Conservation (phyloP, 2,888 invertebrate species). For the Parnassius smintheus region DNA sequence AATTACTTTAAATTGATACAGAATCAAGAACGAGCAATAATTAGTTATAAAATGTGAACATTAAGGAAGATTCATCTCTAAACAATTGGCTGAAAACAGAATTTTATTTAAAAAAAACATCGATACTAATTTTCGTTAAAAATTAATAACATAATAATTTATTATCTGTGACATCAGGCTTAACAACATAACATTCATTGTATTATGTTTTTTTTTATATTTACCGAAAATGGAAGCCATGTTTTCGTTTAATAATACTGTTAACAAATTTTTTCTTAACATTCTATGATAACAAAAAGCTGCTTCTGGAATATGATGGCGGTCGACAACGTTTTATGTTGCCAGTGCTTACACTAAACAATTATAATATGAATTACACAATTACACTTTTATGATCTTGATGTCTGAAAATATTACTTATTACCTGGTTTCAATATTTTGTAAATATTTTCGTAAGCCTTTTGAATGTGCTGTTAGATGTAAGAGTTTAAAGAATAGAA, state of each 20-base stretch:
- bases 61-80: too few relatives aligned
- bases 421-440: neutral
- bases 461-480: too few relatives aligned
- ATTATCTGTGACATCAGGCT: conserved; percentile 18
- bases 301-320: conserved; percentile 48
- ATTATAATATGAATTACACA: conserved; percentile 8
- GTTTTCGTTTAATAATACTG: neutral
- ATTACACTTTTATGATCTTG: neutral
- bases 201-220: conserved; percentile 8
- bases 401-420: neutral
- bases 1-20: too few relatives aligned
- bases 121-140: too few relatives aligned
- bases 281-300: conserved; percentile 29
- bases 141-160: conserved; percentile 6
- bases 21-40: too few relatives aligned
- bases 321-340: conserved; percentile 19
- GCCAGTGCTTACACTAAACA: conserved; percentile 24
- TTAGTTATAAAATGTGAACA: too few relatives aligned
- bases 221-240: conserved; percentile 1
- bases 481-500: too few relatives aligned
- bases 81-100: too few relatives aligned
- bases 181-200: conserved; percentile 25
- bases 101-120: too few relatives aligned
- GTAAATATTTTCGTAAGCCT: conserved; percentile 3
- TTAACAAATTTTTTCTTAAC: conserved; percentile 14